These are phyloP conservation scores for Anthoptus insignis DNA, from an alignment of 2,888 invertebrate species.

Conservation along the genomic window DNA sequence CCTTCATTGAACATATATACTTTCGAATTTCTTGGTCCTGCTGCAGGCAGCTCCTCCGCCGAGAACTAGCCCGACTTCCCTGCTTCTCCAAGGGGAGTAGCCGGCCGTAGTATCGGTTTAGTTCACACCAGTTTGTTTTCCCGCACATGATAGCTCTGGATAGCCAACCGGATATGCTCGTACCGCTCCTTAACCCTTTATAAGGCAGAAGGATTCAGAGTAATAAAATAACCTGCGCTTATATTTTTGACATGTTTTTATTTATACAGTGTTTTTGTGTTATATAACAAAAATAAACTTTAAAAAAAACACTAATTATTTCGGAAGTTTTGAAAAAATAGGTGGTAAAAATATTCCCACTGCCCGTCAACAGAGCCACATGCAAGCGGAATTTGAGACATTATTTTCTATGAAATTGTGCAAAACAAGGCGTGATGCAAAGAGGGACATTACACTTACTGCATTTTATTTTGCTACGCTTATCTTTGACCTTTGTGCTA, in stretches of 20 bases:
- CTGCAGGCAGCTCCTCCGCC: no score
- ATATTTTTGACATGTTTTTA: conserved; percentile 22
- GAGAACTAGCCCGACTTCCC: no score
- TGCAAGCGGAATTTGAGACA: conserved; percentile 25
- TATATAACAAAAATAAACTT: conserved; percentile 22
- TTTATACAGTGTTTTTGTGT: no score
- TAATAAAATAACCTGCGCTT: conserved; percentile 5
- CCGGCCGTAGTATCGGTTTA: no score
- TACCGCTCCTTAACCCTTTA: background rate
- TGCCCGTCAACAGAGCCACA: conserved; percentile 33
- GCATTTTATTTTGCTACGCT: conserved; percentile 18
- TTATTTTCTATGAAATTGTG: conserved; percentile 37
- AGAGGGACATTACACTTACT: conserved; percentile 13
- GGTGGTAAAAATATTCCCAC: conserved; percentile 42
- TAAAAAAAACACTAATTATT: conserved; percentile 26
- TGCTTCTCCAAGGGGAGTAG: no score
- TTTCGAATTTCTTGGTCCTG: no score
- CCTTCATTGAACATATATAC: no score
- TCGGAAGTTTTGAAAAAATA: conserved; percentile 37
- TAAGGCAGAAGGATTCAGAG: conserved; percentile 11
- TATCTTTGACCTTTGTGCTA: conserved; percentile 21
- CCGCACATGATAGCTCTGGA: no score
- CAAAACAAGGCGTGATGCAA: conserved; percentile 25
- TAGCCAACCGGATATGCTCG: no score
- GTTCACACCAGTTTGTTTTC: no score